Conservation (phyloP, 2,888 invertebrate genomes). For the Zygothrica quintamaculata region DNA sequence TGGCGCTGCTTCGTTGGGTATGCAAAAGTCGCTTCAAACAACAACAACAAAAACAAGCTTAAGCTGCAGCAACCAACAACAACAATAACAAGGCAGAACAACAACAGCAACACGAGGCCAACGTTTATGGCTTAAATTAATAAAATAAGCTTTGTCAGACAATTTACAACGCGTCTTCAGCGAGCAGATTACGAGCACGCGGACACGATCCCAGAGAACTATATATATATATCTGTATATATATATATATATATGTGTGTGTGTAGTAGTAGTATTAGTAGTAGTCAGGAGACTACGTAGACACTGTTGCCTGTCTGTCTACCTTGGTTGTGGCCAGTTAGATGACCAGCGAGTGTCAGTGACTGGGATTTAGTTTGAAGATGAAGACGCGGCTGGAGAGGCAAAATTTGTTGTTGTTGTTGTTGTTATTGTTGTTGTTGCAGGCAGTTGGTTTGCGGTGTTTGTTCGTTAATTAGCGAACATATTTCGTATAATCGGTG, state of each 20-base stretch:
- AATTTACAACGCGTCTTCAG: slow-evolving; percentile 83
- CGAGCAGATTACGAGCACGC: slow-evolving; percentile 81
- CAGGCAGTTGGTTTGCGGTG: slow-evolving; percentile 62
- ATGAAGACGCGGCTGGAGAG: slow-evolving; percentile 3
- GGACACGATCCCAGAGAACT: slow-evolving; percentile 65
- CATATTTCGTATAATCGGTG: slow-evolving; percentile 85
- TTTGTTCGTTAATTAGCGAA: slow-evolving; percentile 85
- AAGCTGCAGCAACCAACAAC: slow-evolving; percentile 30
- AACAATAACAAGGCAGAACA: slow-evolving; percentile 43
- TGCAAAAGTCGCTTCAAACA: slow-evolving; percentile 61
- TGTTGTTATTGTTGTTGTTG: slow-evolving; percentile 10
- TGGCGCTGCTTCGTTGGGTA: slow-evolving; percentile 58
- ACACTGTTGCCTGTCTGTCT: slow-evolving; percentile 66
- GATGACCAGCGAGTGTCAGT: slow-evolving; percentile 29
- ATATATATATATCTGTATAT: slow-evolving; percentile 9
- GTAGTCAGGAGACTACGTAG: slow-evolving; percentile 4
- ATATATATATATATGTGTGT: slow-evolving; percentile 13
- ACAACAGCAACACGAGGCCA: slow-evolving; percentile 55
- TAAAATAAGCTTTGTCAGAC: slow-evolving; percentile 83
- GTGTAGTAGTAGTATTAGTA: too few species aligned
- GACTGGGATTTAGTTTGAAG: background rate
- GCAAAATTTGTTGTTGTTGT: too few species aligned
- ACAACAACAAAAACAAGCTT: slow-evolving; percentile 52
- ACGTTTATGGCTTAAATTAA: slow-evolving; percentile 81
- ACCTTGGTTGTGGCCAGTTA: slow-evolving; percentile 51